Conservation (phyloP, 2,113 vertebrate species). For the Protobothrops mucrosquamatus region DNA sequence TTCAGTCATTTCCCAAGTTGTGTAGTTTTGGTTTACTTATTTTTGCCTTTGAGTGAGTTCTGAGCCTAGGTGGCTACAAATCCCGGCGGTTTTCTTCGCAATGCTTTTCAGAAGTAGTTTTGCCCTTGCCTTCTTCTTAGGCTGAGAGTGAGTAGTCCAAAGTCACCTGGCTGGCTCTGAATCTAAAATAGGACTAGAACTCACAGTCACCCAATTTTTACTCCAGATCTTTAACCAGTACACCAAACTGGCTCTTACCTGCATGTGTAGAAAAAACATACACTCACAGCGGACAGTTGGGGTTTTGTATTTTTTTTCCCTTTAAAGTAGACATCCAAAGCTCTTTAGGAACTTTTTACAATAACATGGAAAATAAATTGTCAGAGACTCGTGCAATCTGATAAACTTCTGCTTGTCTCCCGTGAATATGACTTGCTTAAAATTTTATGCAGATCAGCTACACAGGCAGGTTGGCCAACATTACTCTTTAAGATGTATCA, state of each 20-base stretch:
- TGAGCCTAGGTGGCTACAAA: background rate
- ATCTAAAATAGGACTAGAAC: background rate
- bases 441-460: constrained; percentile 5
- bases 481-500: background rate
- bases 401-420: background rate
- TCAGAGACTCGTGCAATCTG: background rate
- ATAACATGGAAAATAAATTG: background rate
- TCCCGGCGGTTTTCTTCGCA: background rate
- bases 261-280: background rate
- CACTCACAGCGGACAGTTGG: background rate
- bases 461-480: background rate
- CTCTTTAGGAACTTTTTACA: background rate
- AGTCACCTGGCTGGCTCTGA: background rate
- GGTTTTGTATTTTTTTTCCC: background rate
- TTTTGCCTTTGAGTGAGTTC: background rate
- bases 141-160: background rate
- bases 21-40: background rate
- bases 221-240: background rate
- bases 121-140: background rate
- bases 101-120: background rate
- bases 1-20: background rate
- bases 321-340: background rate
- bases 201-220: background rate
- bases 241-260: background rate
- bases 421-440: background rate